Evolutionary conservation across 2,113 vertebrate genomes (phyloP).

Genomic region (human (Homo sapiens)): DNA sequence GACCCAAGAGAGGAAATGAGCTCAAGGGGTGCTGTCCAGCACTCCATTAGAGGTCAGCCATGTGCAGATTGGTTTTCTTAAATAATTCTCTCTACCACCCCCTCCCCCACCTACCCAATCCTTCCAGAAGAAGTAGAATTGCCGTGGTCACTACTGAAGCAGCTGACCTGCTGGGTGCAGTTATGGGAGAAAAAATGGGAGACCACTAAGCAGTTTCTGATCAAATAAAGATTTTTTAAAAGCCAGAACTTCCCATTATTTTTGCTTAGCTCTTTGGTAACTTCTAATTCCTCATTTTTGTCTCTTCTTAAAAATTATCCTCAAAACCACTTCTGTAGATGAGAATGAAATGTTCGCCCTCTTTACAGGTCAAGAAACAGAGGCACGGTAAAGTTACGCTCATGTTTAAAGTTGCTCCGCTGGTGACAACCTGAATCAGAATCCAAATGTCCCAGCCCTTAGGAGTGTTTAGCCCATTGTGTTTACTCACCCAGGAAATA

Average conservation of each 20-base stretch:
- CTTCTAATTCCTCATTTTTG: not conserved
- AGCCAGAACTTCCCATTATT: not conserved
- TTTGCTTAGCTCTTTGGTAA: not conserved
- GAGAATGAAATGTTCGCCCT: too few relatives aligned
- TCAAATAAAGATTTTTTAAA: not conserved
- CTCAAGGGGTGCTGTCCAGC: accelerated
- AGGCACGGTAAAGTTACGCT: not conserved
- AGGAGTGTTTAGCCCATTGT: not conserved
- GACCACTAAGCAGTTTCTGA: not conserved
- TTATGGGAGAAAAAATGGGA: not conserved
- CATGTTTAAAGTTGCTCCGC: not conserved
- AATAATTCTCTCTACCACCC: not conserved
- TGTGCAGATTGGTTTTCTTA: not conserved
- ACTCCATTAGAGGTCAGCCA: not conserved
- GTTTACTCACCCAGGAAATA: not conserved
- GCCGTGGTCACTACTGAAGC: not conserved
- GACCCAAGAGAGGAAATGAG: not conserved
- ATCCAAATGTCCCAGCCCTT: not conserved
- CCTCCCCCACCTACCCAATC: not conserved
- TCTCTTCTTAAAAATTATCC: not conserved
- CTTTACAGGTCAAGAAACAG: not conserved
- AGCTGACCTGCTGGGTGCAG: not conserved
- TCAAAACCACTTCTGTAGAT: not conserved
- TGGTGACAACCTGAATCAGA: not conserved
- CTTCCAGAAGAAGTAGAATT: accelerated